Evolutionary conservation across 2,888 invertebrate genomes (phyloP).

Genomic region (Leptinotarsa haldemani): DNA sequence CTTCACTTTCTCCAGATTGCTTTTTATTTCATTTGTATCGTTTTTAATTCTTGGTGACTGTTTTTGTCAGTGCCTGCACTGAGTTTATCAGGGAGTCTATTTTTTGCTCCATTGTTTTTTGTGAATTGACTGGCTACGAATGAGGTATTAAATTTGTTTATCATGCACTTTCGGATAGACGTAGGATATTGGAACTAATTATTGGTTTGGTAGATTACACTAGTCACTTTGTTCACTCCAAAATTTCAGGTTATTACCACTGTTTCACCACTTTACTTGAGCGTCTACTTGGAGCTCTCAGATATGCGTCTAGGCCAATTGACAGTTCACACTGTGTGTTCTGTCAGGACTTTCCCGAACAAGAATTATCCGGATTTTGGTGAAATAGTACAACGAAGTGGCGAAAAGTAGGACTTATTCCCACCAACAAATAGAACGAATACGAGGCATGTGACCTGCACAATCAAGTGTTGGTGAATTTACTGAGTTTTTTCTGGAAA

Average conservation of each 20-base stretch:
- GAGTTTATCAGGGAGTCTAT: constrained; percentile 7
- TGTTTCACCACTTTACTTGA: background rate
- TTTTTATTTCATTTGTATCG: constrained; percentile 22
- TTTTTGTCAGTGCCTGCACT: constrained; percentile 23
- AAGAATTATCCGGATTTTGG: too few species aligned
- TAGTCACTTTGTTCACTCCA: background rate
- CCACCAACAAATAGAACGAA: too few species aligned
- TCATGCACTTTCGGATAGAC: background rate
- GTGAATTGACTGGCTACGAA: background rate
- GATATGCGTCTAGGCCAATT: too few species aligned
- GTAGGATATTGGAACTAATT: background rate
- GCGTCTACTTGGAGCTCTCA: too few species aligned
- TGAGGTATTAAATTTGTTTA: background rate
- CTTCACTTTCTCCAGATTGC: constrained; percentile 16
- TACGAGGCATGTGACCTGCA: too few species aligned
- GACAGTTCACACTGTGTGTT: too few species aligned
- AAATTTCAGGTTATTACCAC: background rate
- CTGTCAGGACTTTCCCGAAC: too few species aligned
- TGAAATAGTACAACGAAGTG: too few species aligned
- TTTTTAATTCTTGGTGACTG: constrained; percentile 21
- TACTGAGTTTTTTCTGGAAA: too few species aligned
- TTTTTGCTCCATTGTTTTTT: constrained; percentile 4
- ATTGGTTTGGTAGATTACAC: background rate
- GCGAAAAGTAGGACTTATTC: too few species aligned
- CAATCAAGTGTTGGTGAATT: too few species aligned